Evolutionary conservation across 1,140 invertebrate species (phyloP).

Genomic region (Pseudachorutes palmiensis): DNA sequence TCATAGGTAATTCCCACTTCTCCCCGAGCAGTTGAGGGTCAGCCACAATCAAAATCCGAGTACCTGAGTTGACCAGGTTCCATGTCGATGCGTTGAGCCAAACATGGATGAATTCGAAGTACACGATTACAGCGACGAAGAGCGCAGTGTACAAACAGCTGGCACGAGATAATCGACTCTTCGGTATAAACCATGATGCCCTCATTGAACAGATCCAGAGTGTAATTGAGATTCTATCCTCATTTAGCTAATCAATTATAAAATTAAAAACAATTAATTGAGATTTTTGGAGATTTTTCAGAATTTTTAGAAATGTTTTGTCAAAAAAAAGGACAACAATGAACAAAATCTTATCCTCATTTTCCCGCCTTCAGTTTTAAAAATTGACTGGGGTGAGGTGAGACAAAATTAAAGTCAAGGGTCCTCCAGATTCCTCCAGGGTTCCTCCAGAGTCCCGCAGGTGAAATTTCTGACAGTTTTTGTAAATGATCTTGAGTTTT

Average conservation of each 20-base stretch:
- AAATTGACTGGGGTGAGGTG: too few relatives aligned
- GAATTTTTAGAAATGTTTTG: not conserved
- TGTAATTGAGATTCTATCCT: too few relatives aligned
- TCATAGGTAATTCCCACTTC: conserved; percentile 54
- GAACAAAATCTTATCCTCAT: not conserved
- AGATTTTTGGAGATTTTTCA: not conserved
- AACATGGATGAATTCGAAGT: conserved; percentile 1
- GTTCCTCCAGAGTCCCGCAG: not conserved
- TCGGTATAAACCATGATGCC: not conserved
- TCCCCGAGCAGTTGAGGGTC: conserved; percentile 72
- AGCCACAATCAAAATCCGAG: conserved; percentile 70
- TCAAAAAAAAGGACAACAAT: not conserved
- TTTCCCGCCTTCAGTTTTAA: not conserved
- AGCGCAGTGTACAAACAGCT: not conserved
- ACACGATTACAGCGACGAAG: not conserved
- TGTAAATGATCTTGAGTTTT: not conserved
- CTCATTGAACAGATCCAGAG: not conserved
- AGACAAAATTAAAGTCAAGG: too few relatives aligned
- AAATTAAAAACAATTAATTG: too few relatives aligned
- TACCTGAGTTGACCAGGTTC: not conserved
- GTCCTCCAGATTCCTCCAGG: too few relatives aligned
- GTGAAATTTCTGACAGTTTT: not conserved
- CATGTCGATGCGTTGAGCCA: not conserved
- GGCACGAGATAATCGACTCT: not conserved
- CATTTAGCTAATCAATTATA: too few relatives aligned